Conservation (phyloP, 2,797 vertebrate genomes). For the Furcifer pardalis region DNA sequence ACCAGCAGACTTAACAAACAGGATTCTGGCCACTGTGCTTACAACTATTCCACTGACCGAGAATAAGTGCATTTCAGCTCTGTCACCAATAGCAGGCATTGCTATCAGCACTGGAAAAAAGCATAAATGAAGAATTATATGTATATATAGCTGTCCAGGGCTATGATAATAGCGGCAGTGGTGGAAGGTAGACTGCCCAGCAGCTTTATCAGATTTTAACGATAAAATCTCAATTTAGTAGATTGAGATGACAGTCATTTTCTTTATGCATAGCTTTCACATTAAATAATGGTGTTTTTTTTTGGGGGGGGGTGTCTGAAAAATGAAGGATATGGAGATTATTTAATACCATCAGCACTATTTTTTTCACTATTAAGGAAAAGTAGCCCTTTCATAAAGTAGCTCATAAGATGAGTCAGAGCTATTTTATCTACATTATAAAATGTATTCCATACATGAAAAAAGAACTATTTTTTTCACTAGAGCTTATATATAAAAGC, state of each 20-base stretch:
- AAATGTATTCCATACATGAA: constrained; percentile 44
- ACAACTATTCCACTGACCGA: background rate
- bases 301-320: constrained; percentile 26
- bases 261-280: constrained; percentile 35
- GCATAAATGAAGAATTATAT: constrained; percentile 60
- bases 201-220: constrained; percentile 59
- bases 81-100: constrained; percentile 67
- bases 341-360: constrained; percentile 53
- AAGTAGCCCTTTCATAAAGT: constrained; percentile 46
- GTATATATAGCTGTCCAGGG: constrained; percentile 56
- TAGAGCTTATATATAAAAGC: constrained; percentile 52
- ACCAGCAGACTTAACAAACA: too few relatives aligned
- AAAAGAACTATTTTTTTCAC: constrained; percentile 54
- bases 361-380: constrained; percentile 37
- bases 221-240: constrained; percentile 46
- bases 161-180: constrained; percentile 78
- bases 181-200: constrained; percentile 81
- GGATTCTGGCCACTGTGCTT: too few relatives aligned
- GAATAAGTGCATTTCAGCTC: background rate
- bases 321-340: constrained; percentile 45
- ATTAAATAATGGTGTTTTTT: constrained; percentile 15
- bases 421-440: background rate
- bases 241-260: constrained; percentile 38
- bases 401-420: constrained; percentile 31
- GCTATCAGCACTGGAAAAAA: constrained; percentile 78